Percentiles rank a stretch among this genome's conserved stretches.
These are phyloP conservation scores for Florisuga fusca DNA, from an alignment of 2,797 vertebrate species.

Conservation along the genomic window DNA sequence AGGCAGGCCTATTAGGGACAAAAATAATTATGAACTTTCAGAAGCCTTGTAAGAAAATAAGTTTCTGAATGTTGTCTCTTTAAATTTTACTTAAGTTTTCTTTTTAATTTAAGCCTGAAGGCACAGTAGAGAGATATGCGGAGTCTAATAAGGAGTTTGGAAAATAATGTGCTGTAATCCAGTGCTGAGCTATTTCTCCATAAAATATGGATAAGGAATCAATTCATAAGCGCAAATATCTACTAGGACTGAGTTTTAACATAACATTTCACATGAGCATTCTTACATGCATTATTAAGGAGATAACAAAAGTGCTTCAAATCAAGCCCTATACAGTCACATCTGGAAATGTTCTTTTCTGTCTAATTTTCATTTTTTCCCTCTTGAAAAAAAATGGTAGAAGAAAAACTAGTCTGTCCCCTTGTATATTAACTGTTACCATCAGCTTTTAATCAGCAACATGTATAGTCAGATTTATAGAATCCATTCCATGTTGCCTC, in stretches of 20 bases:
- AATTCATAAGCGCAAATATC: conserved; percentile 56
- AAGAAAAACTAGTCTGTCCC: conserved; percentile 16
- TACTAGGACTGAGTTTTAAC: conserved; percentile 48
- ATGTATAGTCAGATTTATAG: conserved; percentile 71
- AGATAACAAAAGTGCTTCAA: conserved; percentile 63
- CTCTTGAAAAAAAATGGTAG: background rate
- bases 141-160: conserved; percentile 49
- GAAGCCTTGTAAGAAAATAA: conserved; percentile 55
- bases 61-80: conserved; percentile 70
- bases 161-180: conserved; percentile 31
- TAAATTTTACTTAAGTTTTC: conserved; percentile 68
- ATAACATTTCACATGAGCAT: conserved; percentile 24
- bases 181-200: conserved; percentile 8
- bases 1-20: conserved; percentile 58
- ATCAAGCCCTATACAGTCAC: conserved; percentile 49
- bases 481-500: conserved; percentile 68
- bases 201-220: conserved; percentile 61
- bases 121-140: conserved; percentile 34
- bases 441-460: conserved; percentile 78
- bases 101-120: conserved; percentile 67
- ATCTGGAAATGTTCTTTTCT: conserved; percentile 76
- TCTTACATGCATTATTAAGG: conserved; percentile 62
- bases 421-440: conserved; percentile 60
- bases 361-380: conserved; percentile 52
- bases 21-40: conserved; percentile 61